Evolutionary conservation across 2,888 invertebrate species (phyloP).

Genomic region (Plebejus melissa): DNA sequence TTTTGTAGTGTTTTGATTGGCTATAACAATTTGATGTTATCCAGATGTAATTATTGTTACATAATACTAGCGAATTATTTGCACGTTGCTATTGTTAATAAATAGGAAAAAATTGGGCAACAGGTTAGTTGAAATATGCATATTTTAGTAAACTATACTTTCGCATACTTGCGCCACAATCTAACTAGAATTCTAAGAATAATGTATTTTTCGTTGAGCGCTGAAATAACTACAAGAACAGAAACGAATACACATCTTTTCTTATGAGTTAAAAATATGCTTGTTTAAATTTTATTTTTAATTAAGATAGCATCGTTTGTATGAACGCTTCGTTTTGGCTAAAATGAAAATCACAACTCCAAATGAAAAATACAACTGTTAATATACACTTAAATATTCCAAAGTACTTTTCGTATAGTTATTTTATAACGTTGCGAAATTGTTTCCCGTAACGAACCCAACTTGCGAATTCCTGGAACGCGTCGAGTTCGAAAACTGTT

Average conservation of each 20-base stretch:
- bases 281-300: background rate
- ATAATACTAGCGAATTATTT: background rate
- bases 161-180: background rate
- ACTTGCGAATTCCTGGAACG: slow-evolving; percentile 11
- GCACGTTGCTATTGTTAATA: background rate
- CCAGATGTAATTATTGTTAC: background rate
- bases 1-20: slow-evolving; percentile 2
- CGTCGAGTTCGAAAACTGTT: background rate
- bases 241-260: background rate
- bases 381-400: background rate
- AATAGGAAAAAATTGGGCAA: background rate
- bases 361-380: background rate
- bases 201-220: background rate
- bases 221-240: background rate
- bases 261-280: too few relatives aligned
- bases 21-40: background rate
- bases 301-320: background rate
- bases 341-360: background rate
- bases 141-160: background rate
- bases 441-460: background rate
- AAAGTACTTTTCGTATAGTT: slow-evolving; percentile 2
- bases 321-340: background rate
- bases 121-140: background rate
- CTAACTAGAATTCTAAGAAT: background rate
- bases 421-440: background rate